Base-by-base conservation (phyloP, 1,140 invertebrate species). In the Diabrotica virgifera region DNA sequence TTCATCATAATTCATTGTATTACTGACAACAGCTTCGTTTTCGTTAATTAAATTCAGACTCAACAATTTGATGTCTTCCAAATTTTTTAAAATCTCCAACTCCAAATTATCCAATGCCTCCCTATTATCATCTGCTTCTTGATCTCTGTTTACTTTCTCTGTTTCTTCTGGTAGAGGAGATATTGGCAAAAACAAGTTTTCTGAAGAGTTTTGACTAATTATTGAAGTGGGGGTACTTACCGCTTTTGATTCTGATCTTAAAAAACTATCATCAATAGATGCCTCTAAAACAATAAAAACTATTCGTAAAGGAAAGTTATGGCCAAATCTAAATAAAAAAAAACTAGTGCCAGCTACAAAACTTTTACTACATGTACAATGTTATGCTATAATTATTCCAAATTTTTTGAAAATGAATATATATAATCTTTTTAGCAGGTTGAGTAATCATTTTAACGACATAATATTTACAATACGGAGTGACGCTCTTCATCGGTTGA, bases 171-270 rank as follows among this genome's bases (percentile, higher is more conserved):
- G 3, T 10, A 6, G 8, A 5, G 8, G 8, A n/a, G 40, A 46
- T 10, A 10, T 10, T 10, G n/a, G 40, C 6, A 10, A n/a, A 46
- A 10, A 10, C 40, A 46, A 46, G n/a, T 6, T 46, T 46, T 46
- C 5, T 10, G 2, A 10, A n/a, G 40, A 46, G n/a, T 46, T 46
- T 2, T 8, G 8, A n/a, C 40, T 46, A 46, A 46, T 62, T 67
- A 56, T 52, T 24, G 35, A 59, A 52, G 54, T 52, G 65, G 61
- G 68, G 50, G 10, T 65, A 76, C 74, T 76, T 74, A 76, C 74
- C 73, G 72, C 74, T 70, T 71, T 65, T n/a, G 70, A 59, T 60
- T 69, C 55, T 40, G 66, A 66, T 69, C 72, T 72, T 51, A 66
- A 58, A 37, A 50, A 58, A 38, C 63, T 64, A 52, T 66, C 64